These are phyloP conservation scores for Andrena cerasifolii DNA, from an alignment of 1,140 invertebrate species.

Conservation along the genomic window DNA sequence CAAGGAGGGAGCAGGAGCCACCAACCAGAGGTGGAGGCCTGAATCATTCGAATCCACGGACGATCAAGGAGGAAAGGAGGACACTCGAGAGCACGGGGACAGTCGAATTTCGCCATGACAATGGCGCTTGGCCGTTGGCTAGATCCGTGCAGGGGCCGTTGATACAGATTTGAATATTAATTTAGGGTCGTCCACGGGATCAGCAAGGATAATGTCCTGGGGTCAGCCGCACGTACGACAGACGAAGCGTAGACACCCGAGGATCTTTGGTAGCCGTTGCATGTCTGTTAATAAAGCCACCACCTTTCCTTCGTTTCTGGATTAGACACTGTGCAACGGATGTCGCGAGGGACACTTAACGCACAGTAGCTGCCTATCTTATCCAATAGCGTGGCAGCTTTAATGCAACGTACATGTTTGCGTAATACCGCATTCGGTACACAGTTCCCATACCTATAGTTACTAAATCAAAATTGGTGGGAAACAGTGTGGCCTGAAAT, in stretches of 20 bases:
- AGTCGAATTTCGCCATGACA: constrained; percentile 56
- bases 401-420: no score
- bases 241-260: constrained; percentile 59
- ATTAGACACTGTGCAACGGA: constrained; percentile 52
- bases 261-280: constrained; percentile 58
- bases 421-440: no score
- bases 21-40: constrained; percentile 16
- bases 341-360: neutral
- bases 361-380: neutral
- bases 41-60: constrained; percentile 65
- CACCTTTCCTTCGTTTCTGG: constrained; percentile 32
- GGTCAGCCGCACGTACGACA: constrained; percentile 65
- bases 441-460: no score
- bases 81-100: constrained; percentile 42
- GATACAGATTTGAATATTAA: constrained; percentile 80
- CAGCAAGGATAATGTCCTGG: constrained; percentile 64
- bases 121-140: constrained; percentile 57
- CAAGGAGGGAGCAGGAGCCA: constrained; percentile 6
- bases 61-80: constrained; percentile 53
- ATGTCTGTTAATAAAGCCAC: constrained; percentile 62
- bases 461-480: no score
- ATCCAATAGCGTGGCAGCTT: no score
- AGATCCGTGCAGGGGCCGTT: constrained; percentile 59
- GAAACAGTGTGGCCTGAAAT: no score
- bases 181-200: constrained; percentile 68